Conservation (phyloP, 2,113 vertebrate genomes). For the Plecotus auritus region DNA sequence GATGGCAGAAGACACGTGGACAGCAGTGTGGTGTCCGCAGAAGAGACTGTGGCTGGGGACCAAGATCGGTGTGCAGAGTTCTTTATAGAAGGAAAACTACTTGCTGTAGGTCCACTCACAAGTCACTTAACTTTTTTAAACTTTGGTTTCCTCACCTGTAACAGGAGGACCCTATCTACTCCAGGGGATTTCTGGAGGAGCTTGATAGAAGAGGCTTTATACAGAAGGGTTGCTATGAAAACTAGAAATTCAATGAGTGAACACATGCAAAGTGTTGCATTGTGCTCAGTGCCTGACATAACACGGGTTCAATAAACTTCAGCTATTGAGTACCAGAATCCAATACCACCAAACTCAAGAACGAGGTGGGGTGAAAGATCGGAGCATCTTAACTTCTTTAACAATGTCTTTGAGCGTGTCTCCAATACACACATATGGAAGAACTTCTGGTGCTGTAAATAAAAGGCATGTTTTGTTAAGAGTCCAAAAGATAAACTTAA, state of each 20-base stretch:
- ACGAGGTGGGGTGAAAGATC: background rate
- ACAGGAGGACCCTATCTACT: background rate
- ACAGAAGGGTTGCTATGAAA: background rate
- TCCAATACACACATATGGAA: background rate
- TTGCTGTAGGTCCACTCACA: background rate
- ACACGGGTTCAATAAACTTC: background rate
- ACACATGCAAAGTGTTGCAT: background rate
- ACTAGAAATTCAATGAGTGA: background rate
- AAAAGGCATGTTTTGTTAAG: background rate
- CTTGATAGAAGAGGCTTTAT: background rate
- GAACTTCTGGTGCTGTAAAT: background rate
- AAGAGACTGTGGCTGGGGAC: background rate
- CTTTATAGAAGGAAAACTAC: background rate
- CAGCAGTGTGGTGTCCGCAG: fast-evolving
- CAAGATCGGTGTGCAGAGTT: background rate
- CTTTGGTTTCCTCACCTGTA: background rate
- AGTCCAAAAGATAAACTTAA: background rate
- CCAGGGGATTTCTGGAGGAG: background rate
- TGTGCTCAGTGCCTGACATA: background rate
- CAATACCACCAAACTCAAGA: background rate
- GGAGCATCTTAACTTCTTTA: background rate
- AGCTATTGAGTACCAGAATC: background rate
- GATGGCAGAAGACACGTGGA: background rate
- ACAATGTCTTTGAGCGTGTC: background rate
- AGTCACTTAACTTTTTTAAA: background rate